Evolutionary conservation across 2,797 vertebrate species (phyloP).

Genomic region (Galagoides demidoff): DNA sequence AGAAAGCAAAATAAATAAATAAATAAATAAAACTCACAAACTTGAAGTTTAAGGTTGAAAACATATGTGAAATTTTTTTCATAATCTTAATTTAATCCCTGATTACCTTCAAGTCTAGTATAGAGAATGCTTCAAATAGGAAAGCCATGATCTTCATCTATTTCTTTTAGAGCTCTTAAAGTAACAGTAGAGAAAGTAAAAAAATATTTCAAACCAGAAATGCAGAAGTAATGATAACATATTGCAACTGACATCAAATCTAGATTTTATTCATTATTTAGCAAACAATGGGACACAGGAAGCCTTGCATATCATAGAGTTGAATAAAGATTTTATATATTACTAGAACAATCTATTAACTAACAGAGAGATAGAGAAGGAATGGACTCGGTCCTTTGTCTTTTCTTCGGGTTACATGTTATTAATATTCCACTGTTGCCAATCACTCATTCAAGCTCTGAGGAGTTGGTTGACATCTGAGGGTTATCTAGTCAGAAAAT

Average conservation of each 20-base stretch:
- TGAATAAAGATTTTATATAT: neutral
- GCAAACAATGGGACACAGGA: neutral
- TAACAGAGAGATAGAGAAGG: neutral
- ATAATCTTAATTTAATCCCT: neutral
- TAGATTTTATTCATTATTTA: neutral
- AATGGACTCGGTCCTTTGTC: neutral
- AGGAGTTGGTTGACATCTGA: neutral
- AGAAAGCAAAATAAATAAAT: neutral
- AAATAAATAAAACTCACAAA: neutral
- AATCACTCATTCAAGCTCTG: neutral
- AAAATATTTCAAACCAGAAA: neutral
- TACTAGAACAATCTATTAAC: neutral
- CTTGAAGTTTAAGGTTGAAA: neutral
- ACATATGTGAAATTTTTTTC: neutral
- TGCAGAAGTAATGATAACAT: neutral
- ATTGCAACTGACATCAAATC: neutral
- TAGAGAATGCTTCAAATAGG: neutral
- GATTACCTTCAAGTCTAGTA: neutral
- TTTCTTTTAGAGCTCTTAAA: neutral
- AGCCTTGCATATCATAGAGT: no score
- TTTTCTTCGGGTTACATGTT: neutral
- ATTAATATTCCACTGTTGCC: neutral
- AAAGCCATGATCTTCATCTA: neutral
- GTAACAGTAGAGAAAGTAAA: neutral
- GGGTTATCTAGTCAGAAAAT: neutral